phyloP scores from a whole-genome alignment of 2,113 vertebrate species.

The Heterotis niloticus region DNA sequence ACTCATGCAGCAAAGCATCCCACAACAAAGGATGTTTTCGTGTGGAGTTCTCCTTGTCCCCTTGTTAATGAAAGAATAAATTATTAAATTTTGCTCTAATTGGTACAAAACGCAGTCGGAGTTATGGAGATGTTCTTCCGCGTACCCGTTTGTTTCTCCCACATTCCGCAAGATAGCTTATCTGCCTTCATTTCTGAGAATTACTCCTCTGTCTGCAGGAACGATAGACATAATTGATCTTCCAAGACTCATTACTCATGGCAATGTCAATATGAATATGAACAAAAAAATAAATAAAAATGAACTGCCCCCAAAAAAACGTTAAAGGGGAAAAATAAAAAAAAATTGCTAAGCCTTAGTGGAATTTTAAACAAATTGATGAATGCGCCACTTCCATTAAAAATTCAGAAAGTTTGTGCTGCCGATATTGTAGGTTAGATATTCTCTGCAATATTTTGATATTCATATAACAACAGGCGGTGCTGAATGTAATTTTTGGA shows the following conservation, averaged over 20 bases:
- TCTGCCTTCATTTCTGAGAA: conserved; percentile 37
- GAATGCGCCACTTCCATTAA: no score
- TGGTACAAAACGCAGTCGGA: background rate
- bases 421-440: background rate
- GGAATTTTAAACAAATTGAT: no score
- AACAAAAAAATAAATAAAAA: conserved; percentile 18
- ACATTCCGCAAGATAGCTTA: background rate
- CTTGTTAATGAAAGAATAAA: no score
- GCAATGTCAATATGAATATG: conserved; percentile 22
- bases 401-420: no score
- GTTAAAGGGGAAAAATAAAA: background rate
- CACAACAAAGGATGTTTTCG: no score
- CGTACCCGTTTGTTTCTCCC: no score
- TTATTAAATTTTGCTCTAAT: no score
- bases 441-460: background rate
- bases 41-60: no score
- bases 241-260: conserved; percentile 27
- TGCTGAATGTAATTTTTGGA: background rate
- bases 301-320: background rate
- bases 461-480: background rate
- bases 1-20: background rate
- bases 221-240: conserved; percentile 36
- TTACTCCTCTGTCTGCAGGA: conserved; percentile 30
- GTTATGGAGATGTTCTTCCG: background rate
- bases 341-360: background rate